Conservation (phyloP, 2,888 invertebrate genomes). For the Campaea margaritaria region DNA sequence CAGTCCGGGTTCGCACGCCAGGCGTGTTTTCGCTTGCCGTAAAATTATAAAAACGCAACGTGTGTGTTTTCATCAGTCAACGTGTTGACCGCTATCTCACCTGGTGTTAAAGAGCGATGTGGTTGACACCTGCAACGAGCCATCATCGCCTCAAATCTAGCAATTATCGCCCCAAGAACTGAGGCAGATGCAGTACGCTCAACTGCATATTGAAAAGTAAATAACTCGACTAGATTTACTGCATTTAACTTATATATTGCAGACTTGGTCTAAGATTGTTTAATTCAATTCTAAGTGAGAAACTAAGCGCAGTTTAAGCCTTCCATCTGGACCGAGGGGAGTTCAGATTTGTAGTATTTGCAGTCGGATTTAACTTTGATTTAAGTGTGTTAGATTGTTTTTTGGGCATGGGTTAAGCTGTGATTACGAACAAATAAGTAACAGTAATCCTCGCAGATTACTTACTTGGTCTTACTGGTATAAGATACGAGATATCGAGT, state of each 20-base stretch:
- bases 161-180: no score
- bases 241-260: slow-evolving; percentile 15
- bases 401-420: slow-evolving; percentile 1
- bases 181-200: background rate
- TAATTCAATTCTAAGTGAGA: slow-evolving; percentile 65
- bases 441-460: background rate
- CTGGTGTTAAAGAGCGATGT: no score
- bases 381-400: slow-evolving; percentile 16
- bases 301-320: slow-evolving; percentile 58
- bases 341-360: slow-evolving; percentile 28
- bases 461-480: no score
- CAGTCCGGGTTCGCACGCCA: no score
- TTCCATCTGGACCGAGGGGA: slow-evolving; percentile 44
- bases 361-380: slow-evolving; percentile 20
- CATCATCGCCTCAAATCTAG: no score
- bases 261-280: slow-evolving; percentile 56
- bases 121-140: no score
- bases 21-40: no score
- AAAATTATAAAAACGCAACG: no score
- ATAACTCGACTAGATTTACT: slow-evolving; percentile 13
- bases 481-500: no score
- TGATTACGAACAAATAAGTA: background rate
- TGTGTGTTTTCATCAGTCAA: no score
- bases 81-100: no score
- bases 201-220: background rate